Conservation (phyloP, 2,888 invertebrate genomes). For the Noctua fimbriata region DNA sequence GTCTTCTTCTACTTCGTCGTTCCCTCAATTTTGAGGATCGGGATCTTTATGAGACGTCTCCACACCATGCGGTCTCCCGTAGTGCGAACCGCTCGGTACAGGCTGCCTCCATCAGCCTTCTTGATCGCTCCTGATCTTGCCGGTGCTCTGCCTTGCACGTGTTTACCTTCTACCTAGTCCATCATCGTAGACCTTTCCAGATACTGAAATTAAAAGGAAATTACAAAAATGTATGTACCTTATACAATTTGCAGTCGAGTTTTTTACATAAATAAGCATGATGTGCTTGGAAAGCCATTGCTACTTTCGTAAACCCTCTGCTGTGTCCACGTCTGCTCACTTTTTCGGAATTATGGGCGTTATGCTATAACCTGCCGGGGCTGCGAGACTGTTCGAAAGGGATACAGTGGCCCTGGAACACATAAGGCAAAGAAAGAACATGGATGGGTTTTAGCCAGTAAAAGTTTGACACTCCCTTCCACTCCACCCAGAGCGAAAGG, state of each 20-base stretch:
- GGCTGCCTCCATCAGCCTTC: neutral
- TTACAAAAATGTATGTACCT: too few relatives aligned
- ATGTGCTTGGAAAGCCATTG: neutral
- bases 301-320: neutral
- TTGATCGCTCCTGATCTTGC: neutral
- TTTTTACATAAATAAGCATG: neutral
- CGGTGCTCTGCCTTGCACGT: neutral
- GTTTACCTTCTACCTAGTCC: neutral
- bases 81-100: neutral
- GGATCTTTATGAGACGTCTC: neutral
- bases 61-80: neutral
- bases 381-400: too few relatives aligned
- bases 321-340: neutral
- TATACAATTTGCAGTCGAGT: too few relatives aligned
- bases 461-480: too few relatives aligned
- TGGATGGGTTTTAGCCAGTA: too few relatives aligned
- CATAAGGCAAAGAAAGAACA: too few relatives aligned
- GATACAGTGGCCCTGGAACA: too few relatives aligned
- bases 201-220: too few relatives aligned
- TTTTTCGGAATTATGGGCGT: neutral
- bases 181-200: too few relatives aligned
- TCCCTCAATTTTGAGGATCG: neutral
- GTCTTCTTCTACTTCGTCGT: neutral
- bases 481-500: too few relatives aligned
- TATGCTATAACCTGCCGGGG: too few relatives aligned